These are phyloP conservation scores for Nebria ingens DNA, from an alignment of 1,140 invertebrate species.

Conservation along the genomic window DNA sequence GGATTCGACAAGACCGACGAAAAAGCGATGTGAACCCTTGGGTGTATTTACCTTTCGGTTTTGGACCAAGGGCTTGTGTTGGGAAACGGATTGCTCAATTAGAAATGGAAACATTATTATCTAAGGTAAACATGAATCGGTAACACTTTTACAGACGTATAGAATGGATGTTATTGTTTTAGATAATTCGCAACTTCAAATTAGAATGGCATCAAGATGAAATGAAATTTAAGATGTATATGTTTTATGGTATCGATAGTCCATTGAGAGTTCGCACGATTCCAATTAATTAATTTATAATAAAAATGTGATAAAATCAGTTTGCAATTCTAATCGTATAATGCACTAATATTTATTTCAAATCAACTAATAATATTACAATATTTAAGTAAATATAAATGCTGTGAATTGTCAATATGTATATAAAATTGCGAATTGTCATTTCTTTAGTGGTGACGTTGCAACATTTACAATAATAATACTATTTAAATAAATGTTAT, in stretches of 20 bases:
- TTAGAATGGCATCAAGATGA: not conserved
- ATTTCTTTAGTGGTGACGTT: no score
- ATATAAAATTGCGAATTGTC: no score
- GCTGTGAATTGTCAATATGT: not conserved
- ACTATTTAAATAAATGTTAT: no score
- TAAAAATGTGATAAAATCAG: not conserved
- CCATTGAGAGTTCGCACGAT: not conserved
- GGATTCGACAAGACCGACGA: constrained; percentile 1
- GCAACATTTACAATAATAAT: no score
- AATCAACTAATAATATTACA: not conserved
- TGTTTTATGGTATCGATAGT: constrained; percentile 3
- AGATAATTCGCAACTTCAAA: constrained; percentile 6
- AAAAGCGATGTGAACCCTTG: constrained; percentile 2
- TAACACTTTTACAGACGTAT: not conserved
- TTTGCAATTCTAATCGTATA: no score
- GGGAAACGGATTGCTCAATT: constrained; percentile 7
- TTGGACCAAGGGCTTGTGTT: constrained; percentile 10
- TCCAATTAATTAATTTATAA: not conserved
- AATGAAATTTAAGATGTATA: not conserved
- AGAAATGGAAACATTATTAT: constrained; percentile 11
- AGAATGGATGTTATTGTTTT: not conserved
- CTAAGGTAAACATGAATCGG: constrained; percentile 6
- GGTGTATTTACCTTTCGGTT: constrained; percentile 12
- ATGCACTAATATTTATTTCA: not conserved
- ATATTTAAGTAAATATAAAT: not conserved